Conservation (phyloP, 2,797 vertebrate species). For the Ibycter americanus region DNA sequence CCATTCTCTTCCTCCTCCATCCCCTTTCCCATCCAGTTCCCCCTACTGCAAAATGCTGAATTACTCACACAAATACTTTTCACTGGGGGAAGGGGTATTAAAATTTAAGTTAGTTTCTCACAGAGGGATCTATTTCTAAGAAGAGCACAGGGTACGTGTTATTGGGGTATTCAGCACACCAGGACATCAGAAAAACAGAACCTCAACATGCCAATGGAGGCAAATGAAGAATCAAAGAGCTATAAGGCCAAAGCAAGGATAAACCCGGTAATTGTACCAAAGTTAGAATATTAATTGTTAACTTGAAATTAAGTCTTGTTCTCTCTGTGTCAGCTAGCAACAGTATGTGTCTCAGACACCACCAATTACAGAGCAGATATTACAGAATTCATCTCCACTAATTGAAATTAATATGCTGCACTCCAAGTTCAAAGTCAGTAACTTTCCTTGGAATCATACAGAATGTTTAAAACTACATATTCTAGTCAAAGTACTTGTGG, state of each 20-base stretch:
- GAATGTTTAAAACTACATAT: constrained; percentile 20
- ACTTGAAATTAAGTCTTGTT: not conserved
- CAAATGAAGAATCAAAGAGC: constrained; percentile 11
- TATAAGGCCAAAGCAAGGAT: not conserved
- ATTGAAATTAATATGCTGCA: not conserved
- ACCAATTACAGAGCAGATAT: not conserved
- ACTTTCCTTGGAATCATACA: constrained; percentile 17
- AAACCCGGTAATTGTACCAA: not conserved
- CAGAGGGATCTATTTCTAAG: not conserved
- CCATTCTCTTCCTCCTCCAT: not conserved
- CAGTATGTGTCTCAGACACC: not conserved
- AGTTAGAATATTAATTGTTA: not conserved
- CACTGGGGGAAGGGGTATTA: not conserved
- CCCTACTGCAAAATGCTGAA: not conserved
- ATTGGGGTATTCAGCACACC: too few relatives aligned
- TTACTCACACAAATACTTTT: not conserved
- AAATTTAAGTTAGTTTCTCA: not conserved
- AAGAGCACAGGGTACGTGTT: not conserved
- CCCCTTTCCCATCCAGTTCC: not conserved
- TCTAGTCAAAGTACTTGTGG: not conserved
- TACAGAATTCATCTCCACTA: not conserved
- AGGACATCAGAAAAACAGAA: not conserved
- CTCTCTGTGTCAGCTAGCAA: not conserved
- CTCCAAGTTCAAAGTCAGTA: not conserved
- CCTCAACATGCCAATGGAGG: not conserved